Percentiles rank a stretch among this genome's conserved stretches.
phyloP scores from a whole-genome alignment of 2,888 invertebrate genomes.

The Sphinx pinastri region DNA sequence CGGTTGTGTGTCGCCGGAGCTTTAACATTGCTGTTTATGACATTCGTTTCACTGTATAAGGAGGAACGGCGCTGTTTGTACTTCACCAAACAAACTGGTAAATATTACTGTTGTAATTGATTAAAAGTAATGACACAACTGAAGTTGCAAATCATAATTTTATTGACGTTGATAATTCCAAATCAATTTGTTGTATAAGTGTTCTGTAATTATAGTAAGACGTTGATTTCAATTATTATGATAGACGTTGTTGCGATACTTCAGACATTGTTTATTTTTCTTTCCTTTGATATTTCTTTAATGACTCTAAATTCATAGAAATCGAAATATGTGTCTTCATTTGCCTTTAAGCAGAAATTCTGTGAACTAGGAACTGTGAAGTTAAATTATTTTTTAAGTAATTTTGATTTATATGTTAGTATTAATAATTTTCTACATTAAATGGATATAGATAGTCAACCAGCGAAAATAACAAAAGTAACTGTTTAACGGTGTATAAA shows the following conservation, averaged over 20 bases:
- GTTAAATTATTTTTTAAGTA: too few relatives aligned
- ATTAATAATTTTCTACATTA: neutral
- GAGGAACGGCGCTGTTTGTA: constrained; percentile 57
- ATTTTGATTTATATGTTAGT: too few relatives aligned
- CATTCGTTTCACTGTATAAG: constrained; percentile 63
- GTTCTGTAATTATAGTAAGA: neutral
- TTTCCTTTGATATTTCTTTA: too few relatives aligned
- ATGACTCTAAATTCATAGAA: too few relatives aligned
- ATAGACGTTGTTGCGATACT: neutral
- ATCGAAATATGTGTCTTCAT: too few relatives aligned
- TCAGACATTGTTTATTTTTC: too few relatives aligned
- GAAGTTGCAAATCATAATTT: constrained; percentile 29
- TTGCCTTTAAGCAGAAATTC: too few relatives aligned
- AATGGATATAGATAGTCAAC: constrained; percentile 24
- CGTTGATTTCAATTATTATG: neutral
- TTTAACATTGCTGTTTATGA: constrained; percentile 57
- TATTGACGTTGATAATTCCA: constrained; percentile 27
- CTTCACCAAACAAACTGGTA: constrained; percentile 50
- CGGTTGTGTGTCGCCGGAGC: too few relatives aligned
- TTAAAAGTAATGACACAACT: constrained; percentile 41
- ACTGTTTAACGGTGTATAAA: constrained; percentile 42
- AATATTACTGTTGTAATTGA: constrained; percentile 41
- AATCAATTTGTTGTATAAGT: constrained; percentile 31
- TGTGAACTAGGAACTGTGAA: too few relatives aligned
- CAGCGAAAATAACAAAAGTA: constrained; percentile 30